phyloP scores from a whole-genome alignment of 2,113 vertebrate species.

The Cephalopterus ornatus region DNA sequence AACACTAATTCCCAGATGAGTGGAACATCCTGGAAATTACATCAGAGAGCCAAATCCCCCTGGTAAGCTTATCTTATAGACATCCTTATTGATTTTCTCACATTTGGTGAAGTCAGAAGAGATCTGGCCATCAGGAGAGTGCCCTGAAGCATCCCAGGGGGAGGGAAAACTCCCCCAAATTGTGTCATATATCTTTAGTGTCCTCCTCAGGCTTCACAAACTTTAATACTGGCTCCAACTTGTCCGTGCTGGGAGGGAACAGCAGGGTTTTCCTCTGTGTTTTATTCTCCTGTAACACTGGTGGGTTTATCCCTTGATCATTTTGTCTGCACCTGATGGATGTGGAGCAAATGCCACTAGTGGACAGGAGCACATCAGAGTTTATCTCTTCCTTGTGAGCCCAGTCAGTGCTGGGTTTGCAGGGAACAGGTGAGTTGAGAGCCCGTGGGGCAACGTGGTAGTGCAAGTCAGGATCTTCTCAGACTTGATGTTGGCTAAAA shows the following conservation, averaged over 20 bases:
- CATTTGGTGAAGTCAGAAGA: background rate
- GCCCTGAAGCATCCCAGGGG: background rate
- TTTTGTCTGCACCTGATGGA: background rate
- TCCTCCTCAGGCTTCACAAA: background rate
- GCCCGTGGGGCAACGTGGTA: too few species aligned
- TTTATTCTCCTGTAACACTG: background rate
- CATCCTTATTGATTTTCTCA: background rate
- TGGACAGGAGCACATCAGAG: background rate
- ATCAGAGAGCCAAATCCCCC: background rate
- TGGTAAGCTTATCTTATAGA: background rate
- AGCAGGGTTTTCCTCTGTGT: background rate
- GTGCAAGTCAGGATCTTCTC: background rate
- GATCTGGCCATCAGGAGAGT: too few species aligned
- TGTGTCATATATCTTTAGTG: background rate
- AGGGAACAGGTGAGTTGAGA: background rate
- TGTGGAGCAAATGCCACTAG: too few species aligned
- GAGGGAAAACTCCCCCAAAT: background rate
- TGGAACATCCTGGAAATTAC: background rate
- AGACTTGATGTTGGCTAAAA: background rate
- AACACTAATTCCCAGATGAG: background rate
- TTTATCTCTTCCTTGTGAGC: background rate
- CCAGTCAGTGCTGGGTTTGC: background rate
- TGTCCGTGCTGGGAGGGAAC: background rate
- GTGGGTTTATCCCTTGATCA: accelerated
- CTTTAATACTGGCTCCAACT: background rate